These are phyloP conservation scores for Bos indicus DNA, from an alignment of 2,113 vertebrate species.

Conservation along the genomic window DNA sequence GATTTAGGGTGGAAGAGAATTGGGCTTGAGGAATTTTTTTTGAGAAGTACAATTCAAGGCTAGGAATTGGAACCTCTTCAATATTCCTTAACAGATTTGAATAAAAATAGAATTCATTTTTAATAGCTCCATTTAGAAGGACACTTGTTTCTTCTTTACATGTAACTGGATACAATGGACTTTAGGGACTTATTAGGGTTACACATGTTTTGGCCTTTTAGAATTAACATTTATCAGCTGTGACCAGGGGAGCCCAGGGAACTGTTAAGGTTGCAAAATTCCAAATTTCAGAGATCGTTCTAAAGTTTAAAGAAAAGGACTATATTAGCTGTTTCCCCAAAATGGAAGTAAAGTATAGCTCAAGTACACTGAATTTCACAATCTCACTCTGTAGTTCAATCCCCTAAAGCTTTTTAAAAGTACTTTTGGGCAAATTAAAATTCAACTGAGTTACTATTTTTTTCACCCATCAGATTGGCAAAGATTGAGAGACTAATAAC, in stretches of 20 bases:
- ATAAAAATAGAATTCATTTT: conserved; percentile 11
- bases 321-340: not conserved
- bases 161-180: not conserved
- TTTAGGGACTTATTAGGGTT: not conserved
- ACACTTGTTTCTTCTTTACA: conserved; percentile 23
- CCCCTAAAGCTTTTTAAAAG: not conserved
- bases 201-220: not conserved
- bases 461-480: not conserved
- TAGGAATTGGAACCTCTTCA: not conserved
- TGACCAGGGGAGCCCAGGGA: not conserved
- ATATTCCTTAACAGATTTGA: not conserved
- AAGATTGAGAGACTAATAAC: not conserved
- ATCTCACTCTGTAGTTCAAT: not conserved
- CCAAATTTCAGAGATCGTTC: conserved; percentile 8
- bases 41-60: not conserved
- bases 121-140: not conserved
- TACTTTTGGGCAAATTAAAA: conserved; percentile 33
- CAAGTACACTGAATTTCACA: not conserved
- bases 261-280: not conserved
- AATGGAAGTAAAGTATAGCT: not conserved
- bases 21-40: not conserved
- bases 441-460: conserved; percentile 6
- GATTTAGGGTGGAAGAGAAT: not conserved
- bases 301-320: not conserved
- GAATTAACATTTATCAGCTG: not conserved